phyloP scores from a whole-genome alignment of 2,888 invertebrate species.

The Chymomyza fuscimana region DNA sequence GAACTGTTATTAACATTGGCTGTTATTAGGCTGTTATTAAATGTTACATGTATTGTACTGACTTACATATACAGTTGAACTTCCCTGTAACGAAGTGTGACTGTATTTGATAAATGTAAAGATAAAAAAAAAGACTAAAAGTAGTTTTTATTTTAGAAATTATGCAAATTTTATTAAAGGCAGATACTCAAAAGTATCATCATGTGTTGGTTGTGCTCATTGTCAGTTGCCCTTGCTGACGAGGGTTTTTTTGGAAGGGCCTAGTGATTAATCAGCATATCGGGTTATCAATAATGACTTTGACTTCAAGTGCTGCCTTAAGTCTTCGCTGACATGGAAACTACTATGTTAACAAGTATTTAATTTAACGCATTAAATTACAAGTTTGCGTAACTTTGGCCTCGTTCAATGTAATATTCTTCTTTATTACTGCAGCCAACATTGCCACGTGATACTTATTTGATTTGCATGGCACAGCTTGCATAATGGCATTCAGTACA shows the following conservation, averaged over 20 bases:
- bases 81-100: too few species aligned
- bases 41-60: too few species aligned
- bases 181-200: too few species aligned
- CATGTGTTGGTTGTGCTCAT: too few species aligned
- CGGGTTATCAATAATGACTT: not conserved
- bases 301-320: not conserved
- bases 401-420: not conserved
- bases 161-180: too few species aligned
- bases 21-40: not conserved
- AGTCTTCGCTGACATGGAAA: slow-evolving; percentile 34
- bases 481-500: slow-evolving; percentile 28
- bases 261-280: not conserved
- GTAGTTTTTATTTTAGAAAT: too few species aligned
- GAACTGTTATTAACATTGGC: slow-evolving; percentile 12
- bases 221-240: not conserved
- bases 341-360: too few species aligned
- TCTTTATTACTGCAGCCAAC: not conserved
- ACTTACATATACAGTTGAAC: too few species aligned
- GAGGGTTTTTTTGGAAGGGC: not conserved
- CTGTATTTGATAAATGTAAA: too few species aligned
- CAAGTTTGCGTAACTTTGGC: not conserved
- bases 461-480: not conserved
- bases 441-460: not conserved
- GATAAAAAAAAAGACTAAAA: too few species aligned
- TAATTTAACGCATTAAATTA: slow-evolving; percentile 11